Percentiles rank a stretch among this genome's conserved stretches.
Evolutionary conservation across 2,888 invertebrate species (phyloP).

Genomic region (Physocephala rufipes): DNA sequence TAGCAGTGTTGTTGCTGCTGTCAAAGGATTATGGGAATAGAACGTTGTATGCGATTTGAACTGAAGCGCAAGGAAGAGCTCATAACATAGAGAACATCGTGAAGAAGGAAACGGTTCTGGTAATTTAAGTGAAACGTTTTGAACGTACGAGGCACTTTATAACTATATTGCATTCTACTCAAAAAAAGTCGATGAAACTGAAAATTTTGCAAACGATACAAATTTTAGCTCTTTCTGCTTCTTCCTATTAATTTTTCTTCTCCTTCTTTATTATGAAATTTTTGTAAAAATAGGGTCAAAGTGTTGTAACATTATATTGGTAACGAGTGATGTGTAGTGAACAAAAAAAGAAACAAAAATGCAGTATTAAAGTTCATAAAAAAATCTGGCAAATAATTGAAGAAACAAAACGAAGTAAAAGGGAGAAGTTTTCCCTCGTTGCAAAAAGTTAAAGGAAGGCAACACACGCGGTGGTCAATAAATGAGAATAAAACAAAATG

Average conservation of each 20-base stretch:
- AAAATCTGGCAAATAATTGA: too few species aligned
- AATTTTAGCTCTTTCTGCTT: not conserved
- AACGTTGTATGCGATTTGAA: not conserved
- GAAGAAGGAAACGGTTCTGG: not conserved
- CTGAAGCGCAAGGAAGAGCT: not conserved
- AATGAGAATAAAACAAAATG: too few species aligned
- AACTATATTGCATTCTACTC: too few species aligned
- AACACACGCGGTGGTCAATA: too few species aligned
- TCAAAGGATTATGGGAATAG: slow-evolving; percentile 18
- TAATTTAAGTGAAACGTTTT: too few species aligned
- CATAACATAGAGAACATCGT: too few species aligned
- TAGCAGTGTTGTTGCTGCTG: not conserved
- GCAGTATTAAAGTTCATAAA: too few species aligned
- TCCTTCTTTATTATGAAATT: slow-evolving; percentile 9
- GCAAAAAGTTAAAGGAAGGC: too few species aligned
- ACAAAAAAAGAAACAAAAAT: not conserved
- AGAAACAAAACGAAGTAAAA: too few species aligned
- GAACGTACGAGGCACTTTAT: too few species aligned
- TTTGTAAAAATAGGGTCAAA: slow-evolving; percentile 20
- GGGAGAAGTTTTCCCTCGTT: too few species aligned
- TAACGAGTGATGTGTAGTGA: not conserved
- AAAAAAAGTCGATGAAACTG: slow-evolving; percentile 7
- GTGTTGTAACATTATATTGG: slow-evolving; percentile 1
- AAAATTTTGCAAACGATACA: slow-evolving; percentile 9
- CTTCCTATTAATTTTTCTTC: too few species aligned